phyloP scores from a whole-genome alignment of 2,797 vertebrate species.

The Chrysocyon brachyurus region DNA sequence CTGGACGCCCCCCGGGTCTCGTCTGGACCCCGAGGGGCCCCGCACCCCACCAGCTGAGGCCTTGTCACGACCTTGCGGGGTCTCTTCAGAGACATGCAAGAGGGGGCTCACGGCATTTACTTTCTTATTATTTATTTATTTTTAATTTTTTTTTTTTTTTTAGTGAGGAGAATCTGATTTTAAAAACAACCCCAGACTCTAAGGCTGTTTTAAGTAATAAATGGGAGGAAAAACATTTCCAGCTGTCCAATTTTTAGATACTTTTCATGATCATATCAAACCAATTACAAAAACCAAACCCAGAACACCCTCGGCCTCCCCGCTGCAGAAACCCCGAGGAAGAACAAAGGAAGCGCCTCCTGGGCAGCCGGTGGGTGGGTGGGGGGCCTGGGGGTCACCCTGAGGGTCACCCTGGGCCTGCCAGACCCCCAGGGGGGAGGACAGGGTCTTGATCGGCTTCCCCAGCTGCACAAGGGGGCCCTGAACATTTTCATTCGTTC shows the following conservation, averaged over 20 bases:
- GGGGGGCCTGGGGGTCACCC: background rate
- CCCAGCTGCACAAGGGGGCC: background rate
- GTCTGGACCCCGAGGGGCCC: background rate
- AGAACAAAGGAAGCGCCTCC: background rate
- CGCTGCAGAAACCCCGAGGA: background rate
- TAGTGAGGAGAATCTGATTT: slow-evolving; percentile 83
- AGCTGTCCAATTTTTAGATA: slow-evolving; percentile 77
- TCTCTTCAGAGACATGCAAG: slow-evolving; percentile 25
- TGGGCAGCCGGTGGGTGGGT: rapidly evolving
- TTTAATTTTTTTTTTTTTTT: slow-evolving; percentile 2
- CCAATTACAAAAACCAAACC: slow-evolving; percentile 79
- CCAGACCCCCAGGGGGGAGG: background rate
- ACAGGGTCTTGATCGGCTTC: background rate
- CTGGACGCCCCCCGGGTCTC: background rate
- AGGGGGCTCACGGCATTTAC: background rate
- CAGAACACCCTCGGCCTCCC: slow-evolving; percentile 67
- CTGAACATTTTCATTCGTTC: background rate
- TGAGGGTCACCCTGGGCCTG: background rate
- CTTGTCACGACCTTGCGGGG: slow-evolving; percentile 64
- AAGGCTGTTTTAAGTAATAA: slow-evolving; percentile 75
- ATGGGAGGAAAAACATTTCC: slow-evolving; percentile 79
- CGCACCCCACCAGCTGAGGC: background rate
- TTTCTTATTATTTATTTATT: background rate
- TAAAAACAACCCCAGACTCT: slow-evolving; percentile 76
- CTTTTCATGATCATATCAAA: slow-evolving; percentile 83